A percentile compares a stretch with the other conserved stretches of the same genome.
These are phyloP conservation scores for Heliconius hermathena DNA, from an alignment of 1,140 invertebrate species.

Conservation along the genomic window DNA sequence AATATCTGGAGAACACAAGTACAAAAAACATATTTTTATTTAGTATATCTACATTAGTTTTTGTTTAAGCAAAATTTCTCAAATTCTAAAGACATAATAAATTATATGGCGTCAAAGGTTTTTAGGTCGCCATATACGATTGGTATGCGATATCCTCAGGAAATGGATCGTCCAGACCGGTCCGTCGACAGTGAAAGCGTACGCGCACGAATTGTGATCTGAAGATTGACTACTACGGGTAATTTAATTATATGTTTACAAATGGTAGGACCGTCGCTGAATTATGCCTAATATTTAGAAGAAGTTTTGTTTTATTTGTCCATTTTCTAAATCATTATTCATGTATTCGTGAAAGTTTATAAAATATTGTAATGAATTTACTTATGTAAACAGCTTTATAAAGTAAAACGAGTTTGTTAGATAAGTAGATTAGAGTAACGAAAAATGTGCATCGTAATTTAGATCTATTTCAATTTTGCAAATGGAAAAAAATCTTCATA, in stretches of 20 bases:
- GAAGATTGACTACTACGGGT: slow-evolving; percentile 18
- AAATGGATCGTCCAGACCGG: slow-evolving; percentile 46
- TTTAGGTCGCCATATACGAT: slow-evolving; percentile 23
- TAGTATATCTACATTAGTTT: background rate
- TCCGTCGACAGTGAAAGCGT: slow-evolving; percentile 58
- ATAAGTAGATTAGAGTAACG: background rate
- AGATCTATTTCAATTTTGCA: background rate
- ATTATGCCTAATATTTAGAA: background rate
- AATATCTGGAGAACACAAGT: background rate
- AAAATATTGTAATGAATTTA: slow-evolving; percentile 1
- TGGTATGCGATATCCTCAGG: slow-evolving; percentile 40
- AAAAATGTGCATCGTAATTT: background rate
- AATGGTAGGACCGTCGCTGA: background rate
- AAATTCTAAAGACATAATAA: slow-evolving; percentile 10
- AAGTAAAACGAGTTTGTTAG: slow-evolving; percentile 6
- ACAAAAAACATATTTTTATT: background rate
- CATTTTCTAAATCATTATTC: background rate
- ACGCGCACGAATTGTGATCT: slow-evolving; percentile 31
- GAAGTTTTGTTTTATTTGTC: background rate
- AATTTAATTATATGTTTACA: slow-evolving; percentile 12
- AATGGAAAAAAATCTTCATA: background rate
- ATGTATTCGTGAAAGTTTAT: slow-evolving; percentile 1
- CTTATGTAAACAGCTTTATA: slow-evolving; percentile 3
- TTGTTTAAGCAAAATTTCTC: background rate
- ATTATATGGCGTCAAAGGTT: slow-evolving; percentile 17